Percentiles rank a stretch among this genome's conserved stretches.
These are phyloP conservation scores for Hydrozoanthus gracilis DNA, from an alignment of 92 coral and sea anemone genomes.

Conservation along the genomic window DNA sequence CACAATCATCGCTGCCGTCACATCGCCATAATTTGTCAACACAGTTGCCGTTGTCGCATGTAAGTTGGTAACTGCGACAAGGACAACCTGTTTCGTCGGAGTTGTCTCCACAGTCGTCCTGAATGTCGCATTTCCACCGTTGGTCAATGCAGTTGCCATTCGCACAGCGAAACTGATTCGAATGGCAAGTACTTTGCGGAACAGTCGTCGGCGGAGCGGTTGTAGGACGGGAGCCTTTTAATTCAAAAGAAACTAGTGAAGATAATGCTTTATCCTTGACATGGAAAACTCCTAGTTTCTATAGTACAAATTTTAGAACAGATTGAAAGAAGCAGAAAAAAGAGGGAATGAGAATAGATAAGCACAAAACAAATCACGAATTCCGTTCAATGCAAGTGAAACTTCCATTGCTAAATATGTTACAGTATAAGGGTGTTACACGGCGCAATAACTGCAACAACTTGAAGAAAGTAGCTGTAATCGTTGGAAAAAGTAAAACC, in stretches of 20 bases:
- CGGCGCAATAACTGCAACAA: too few species aligned
- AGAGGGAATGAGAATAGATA: too few species aligned
- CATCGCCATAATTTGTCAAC: slow-evolving; percentile 68
- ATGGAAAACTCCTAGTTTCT: too few species aligned
- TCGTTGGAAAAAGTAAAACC: too few species aligned
- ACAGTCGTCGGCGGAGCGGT: slow-evolving; percentile 48
- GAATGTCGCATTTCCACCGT: slow-evolving; percentile 70
- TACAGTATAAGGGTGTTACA: too few species aligned
- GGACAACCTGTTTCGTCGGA: slow-evolving; percentile 92
- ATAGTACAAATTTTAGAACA: too few species aligned
- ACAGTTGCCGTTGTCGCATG: slow-evolving; percentile 85
- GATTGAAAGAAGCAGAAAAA: too few species aligned
- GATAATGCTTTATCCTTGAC: background rate
- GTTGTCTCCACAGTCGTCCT: slow-evolving; percentile 85
- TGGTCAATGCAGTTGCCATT: slow-evolving; percentile 73
- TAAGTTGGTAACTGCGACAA: slow-evolving; percentile 62
- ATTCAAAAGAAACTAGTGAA: background rate
- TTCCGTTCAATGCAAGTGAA: too few species aligned
- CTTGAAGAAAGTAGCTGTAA: too few species aligned
- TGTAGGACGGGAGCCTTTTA: slow-evolving; percentile 20
- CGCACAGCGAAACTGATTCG: slow-evolving; percentile 76
- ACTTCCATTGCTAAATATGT: too few species aligned
- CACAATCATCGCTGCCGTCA: slow-evolving; percentile 88
- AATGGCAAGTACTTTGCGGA: slow-evolving; percentile 29
- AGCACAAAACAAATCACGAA: too few species aligned